Evolutionary conservation across 1,140 invertebrate species (phyloP).

Genomic region (Drosophila ambigua): DNA sequence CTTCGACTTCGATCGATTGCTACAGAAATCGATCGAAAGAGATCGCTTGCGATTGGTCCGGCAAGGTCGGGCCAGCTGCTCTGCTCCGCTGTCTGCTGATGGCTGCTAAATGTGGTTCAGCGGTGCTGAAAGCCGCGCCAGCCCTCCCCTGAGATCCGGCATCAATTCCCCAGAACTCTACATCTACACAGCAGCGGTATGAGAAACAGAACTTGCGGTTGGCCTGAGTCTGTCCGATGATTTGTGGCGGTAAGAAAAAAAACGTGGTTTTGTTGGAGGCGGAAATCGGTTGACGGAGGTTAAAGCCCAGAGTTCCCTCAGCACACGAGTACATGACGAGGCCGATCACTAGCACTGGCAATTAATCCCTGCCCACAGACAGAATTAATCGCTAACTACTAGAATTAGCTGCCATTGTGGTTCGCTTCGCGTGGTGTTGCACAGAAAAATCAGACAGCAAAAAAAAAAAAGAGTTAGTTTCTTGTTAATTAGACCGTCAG

Average conservation of each 20-base stretch:
- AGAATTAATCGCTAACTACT: slow-evolving; percentile 63
- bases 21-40: slow-evolving; percentile 62
- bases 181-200: no score
- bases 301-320: slow-evolving; percentile 36
- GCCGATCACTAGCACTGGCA: slow-evolving; percentile 58
- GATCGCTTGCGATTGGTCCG: slow-evolving; percentile 55
- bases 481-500: slow-evolving; percentile 61
- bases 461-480: slow-evolving; percentile 35
- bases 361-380: slow-evolving; percentile 49
- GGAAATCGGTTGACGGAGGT: slow-evolving; percentile 63
- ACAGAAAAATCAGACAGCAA: slow-evolving; percentile 15
- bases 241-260: slow-evolving; percentile 35
- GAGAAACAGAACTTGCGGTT: slow-evolving; percentile 5
- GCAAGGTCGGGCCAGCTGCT: slow-evolving; percentile 69
- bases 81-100: slow-evolving; percentile 30
- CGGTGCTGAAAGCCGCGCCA: slow-evolving; percentile 2
- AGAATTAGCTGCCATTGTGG: slow-evolving; percentile 46
- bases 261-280: slow-evolving; percentile 57
- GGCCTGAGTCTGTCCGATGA: slow-evolving; percentile 23
- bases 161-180: slow-evolving; percentile 22
- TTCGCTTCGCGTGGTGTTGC: slow-evolving; percentile 23
- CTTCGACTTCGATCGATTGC: slow-evolving; percentile 60
- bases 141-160: slow-evolving; percentile 25
- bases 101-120: slow-evolving; percentile 52
- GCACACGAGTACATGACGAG: slow-evolving; percentile 38